phyloP scores from a whole-genome alignment of 2,797 vertebrate species.

The Ctenopoma multispine region DNA sequence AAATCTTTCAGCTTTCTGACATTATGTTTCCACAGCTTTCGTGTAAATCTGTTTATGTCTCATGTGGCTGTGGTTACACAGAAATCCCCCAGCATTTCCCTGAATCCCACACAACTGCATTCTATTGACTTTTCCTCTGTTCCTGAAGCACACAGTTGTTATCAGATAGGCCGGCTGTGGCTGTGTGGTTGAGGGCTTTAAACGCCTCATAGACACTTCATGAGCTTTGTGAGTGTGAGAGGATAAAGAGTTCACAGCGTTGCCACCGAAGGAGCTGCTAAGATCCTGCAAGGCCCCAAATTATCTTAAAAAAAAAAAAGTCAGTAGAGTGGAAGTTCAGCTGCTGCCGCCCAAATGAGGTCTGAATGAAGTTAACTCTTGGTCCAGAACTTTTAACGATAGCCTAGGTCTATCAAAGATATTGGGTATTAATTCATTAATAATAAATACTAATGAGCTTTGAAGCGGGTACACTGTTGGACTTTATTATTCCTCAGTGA shows the following conservation, averaged over 20 bases:
- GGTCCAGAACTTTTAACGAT: slow-evolving; percentile 84
- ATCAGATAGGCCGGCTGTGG: slow-evolving; percentile 73
- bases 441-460: slow-evolving; percentile 86
- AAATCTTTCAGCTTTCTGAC: neutral
- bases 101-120: slow-evolving; percentile 39
- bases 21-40: neutral
- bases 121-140: slow-evolving; percentile 72
- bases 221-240: slow-evolving; percentile 60
- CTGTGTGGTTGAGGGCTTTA: slow-evolving; percentile 67
- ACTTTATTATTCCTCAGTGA: slow-evolving; percentile 77
- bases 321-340: slow-evolving; percentile 63
- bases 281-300: slow-evolving; percentile 41
- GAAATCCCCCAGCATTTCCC: slow-evolving; percentile 22
- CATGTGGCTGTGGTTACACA: slow-evolving; percentile 30
- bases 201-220: slow-evolving; percentile 71
- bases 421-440: slow-evolving; percentile 86
- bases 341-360: slow-evolving; percentile 68
- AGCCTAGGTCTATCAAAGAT: slow-evolving; percentile 79
- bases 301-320: slow-evolving; percentile 50
- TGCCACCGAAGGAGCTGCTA: slow-evolving; percentile 22
- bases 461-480: slow-evolving; percentile 75
- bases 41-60: slow-evolving; percentile 13
- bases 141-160: slow-evolving; percentile 71
- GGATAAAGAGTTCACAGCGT: slow-evolving; percentile 50
- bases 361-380: slow-evolving; percentile 79